Conservation (phyloP, 2,888 invertebrate species). For the Ptychoptera albimana region DNA sequence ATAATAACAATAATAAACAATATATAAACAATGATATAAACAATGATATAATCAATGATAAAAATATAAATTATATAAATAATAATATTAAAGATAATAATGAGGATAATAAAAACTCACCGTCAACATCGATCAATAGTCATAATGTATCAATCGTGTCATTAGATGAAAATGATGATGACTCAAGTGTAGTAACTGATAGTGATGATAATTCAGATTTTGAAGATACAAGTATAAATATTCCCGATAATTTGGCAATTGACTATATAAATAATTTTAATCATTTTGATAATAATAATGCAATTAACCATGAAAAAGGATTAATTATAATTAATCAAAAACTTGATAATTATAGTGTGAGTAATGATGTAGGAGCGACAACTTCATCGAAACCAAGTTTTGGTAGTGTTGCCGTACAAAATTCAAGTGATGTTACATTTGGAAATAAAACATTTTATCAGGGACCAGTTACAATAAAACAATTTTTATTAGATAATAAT, state of each 20-base stretch:
- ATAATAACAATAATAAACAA: neutral
- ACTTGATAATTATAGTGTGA: slow-evolving; percentile 7
- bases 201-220: slow-evolving; percentile 17
- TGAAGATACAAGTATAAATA: neutral
- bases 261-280: neutral
- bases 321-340: neutral
- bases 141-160: slow-evolving; percentile 24
- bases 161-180: slow-evolving; percentile 23
- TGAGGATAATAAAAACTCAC: neutral
- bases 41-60: neutral
- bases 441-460: slow-evolving; percentile 63
- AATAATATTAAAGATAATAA: slow-evolving; percentile 2
- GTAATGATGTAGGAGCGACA: slow-evolving; percentile 2
- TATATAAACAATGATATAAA: slow-evolving; percentile 3
- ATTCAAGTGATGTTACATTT: slow-evolving; percentile 56
- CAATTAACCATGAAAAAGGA: neutral
- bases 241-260: neutral
- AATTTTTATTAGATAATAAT: slow-evolving; percentile 39
- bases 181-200: slow-evolving; percentile 26
- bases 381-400: slow-evolving; percentile 25
- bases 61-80: neutral
- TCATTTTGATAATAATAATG: neutral
- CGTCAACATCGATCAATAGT: slow-evolving; percentile 9
- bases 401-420: slow-evolving; percentile 46
- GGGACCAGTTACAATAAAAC: slow-evolving; percentile 63